phyloP scores from a whole-genome alignment of 2,797 vertebrate species.

The Stomatorhinus walkeri region DNA sequence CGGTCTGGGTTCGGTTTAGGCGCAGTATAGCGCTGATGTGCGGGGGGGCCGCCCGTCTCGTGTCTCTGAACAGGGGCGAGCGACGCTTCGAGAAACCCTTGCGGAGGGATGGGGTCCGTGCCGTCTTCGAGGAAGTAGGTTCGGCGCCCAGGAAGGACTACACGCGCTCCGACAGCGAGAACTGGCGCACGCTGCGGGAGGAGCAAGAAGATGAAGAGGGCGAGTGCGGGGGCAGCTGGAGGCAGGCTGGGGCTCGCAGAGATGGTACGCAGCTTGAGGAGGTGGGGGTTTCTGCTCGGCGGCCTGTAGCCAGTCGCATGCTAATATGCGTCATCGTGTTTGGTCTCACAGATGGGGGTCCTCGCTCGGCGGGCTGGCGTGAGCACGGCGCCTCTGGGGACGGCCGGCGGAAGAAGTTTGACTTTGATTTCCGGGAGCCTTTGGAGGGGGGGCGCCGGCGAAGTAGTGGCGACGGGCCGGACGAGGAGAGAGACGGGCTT shows the following conservation, averaged over 20 bases:
- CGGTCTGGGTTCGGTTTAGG: not conserved
- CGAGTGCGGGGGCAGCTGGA: constrained; percentile 65
- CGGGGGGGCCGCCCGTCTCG: not conserved
- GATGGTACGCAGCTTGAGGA: constrained; percentile 51
- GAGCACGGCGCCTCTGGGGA: constrained; percentile 65
- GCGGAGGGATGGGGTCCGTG: constrained; percentile 72
- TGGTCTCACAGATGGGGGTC: constrained; percentile 60
- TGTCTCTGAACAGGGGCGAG: constrained; percentile 61
- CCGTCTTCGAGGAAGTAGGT: constrained; percentile 70
- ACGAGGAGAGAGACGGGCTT: constrained; percentile 78
- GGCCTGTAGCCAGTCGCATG: not conserved
- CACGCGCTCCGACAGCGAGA: constrained; percentile 84
- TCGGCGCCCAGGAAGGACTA: constrained; percentile 69
- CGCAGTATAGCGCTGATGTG: not conserved
- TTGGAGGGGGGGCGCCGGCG: constrained; percentile 64
- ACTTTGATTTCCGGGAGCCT: constrained; percentile 79
- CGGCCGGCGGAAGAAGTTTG: constrained; percentile 72
- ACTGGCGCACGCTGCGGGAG: constrained; percentile 85
- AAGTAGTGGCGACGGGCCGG: constrained; percentile 67
- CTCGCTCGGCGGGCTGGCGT: constrained; percentile 84
- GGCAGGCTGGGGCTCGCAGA: constrained; percentile 61
- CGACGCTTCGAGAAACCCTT: constrained; percentile 81
- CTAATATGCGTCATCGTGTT: not conserved
- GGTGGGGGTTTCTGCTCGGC: not conserved
- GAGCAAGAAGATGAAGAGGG: constrained; percentile 73